A percentile compares a stretch with the other conserved stretches of the same genome.
These are phyloP conservation scores for Stenolophus ochropezus DNA, from an alignment of 2,888 invertebrate species.

Conservation along the genomic window DNA sequence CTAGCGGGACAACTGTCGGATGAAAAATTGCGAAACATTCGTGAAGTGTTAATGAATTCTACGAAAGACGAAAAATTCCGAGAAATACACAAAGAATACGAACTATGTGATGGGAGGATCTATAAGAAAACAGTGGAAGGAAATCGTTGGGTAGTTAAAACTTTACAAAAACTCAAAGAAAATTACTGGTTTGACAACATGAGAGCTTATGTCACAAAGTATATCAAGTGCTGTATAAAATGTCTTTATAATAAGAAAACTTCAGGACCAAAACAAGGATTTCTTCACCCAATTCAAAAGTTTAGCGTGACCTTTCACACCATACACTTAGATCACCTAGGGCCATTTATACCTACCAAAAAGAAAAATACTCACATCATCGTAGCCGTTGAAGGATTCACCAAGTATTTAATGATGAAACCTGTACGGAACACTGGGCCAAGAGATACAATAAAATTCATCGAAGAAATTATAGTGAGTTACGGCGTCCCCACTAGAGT, in stretches of 20 bases:
- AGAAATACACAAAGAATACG: neutral
- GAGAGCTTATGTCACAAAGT: constrained; percentile 68
- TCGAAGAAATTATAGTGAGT: constrained; percentile 64
- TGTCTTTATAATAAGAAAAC: constrained; percentile 69
- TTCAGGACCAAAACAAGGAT: constrained; percentile 66
- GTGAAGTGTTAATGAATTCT: neutral
- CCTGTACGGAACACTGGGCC: constrained; percentile 66
- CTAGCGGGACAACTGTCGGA: neutral
- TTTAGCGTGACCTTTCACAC: constrained; percentile 69
- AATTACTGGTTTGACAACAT: constrained; percentile 71
- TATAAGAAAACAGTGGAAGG: neutral
- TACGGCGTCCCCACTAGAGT: constrained; percentile 66
- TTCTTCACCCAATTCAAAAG: constrained; percentile 71
- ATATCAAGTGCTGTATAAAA: constrained; percentile 69
- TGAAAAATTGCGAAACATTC: constrained; percentile 3
- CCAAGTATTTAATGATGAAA: constrained; percentile 67
- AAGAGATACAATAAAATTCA: constrained; percentile 63
- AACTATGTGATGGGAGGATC: neutral
- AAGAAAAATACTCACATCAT: constrained; percentile 68
- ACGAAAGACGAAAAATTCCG: neutral
- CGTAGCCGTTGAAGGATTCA: constrained; percentile 69
- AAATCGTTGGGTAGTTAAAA: constrained; percentile 59
- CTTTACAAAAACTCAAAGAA: constrained; percentile 60
- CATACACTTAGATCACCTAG: constrained; percentile 70
- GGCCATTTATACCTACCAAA: constrained; percentile 69